These are phyloP conservation scores for Sesamia inferens DNA, from an alignment of 2,888 invertebrate genomes.

Conservation along the genomic window DNA sequence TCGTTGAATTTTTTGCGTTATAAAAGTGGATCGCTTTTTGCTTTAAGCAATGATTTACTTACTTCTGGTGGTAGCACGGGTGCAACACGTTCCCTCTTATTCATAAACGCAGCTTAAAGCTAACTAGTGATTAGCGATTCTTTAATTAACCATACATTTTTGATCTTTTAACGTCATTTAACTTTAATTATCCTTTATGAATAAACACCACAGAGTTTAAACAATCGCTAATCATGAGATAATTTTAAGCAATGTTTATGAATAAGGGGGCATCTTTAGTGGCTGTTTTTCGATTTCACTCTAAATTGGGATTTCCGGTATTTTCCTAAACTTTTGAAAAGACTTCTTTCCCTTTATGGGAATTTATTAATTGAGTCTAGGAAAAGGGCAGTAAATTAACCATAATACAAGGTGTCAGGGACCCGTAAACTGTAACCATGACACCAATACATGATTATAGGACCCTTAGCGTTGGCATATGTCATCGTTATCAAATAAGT, in stretches of 20 bases:
- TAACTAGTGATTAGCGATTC: too few relatives aligned
- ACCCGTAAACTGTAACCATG: not conserved
- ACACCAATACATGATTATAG: not conserved
- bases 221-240: too few relatives aligned
- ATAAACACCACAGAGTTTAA: too few relatives aligned
- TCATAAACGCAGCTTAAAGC: too few relatives aligned
- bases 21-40: constrained; percentile 22
- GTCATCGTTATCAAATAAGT: too few relatives aligned
- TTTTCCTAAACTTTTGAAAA: not conserved
- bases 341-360: not conserved
- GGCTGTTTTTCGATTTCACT: not conserved
- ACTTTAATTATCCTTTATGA: too few relatives aligned
- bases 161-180: too few relatives aligned
- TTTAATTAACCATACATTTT: too few relatives aligned
- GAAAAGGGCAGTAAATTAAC: not conserved
- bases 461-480: not conserved
- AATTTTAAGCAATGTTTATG: too few relatives aligned
- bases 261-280: too few relatives aligned
- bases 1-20: constrained; percentile 31
- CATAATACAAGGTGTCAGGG: not conserved
- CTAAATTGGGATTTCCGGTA: not conserved
- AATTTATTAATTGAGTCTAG: not conserved
- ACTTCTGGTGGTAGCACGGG: not conserved
- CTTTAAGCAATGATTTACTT: constrained; percentile 13
- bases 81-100: not conserved